These are phyloP conservation scores for Psilopsiagon aurifrons DNA, from an alignment of 2,113 vertebrate genomes.

Conservation along the genomic window DNA sequence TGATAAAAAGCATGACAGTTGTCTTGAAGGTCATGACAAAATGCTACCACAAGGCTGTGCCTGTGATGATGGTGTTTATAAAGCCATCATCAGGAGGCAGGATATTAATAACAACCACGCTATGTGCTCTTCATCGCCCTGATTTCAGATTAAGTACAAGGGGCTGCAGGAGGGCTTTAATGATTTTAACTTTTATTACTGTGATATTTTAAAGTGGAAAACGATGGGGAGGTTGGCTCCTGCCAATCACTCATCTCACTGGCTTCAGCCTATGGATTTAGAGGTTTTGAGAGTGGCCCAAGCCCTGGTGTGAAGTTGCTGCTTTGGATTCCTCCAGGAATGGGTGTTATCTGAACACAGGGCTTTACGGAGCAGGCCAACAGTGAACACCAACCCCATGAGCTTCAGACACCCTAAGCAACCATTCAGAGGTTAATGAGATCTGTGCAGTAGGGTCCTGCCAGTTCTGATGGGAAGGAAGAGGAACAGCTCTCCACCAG, in stretches of 20 bases:
- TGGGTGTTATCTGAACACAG: background rate
- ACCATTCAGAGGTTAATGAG: background rate
- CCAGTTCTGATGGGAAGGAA: background rate
- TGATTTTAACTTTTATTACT: conserved; percentile 7
- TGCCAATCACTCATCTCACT: background rate
- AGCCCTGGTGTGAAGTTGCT: background rate
- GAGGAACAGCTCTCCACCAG: background rate
- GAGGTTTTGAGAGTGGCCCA: background rate
- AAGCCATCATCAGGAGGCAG: background rate
- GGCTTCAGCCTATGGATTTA: background rate
- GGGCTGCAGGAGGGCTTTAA: background rate
- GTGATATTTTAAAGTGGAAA: background rate
- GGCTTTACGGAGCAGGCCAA: background rate
- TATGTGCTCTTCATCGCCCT: background rate
- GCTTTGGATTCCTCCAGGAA: background rate
- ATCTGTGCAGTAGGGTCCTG: background rate
- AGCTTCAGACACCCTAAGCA: background rate
- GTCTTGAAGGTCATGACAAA: background rate
- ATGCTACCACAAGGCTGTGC: background rate
- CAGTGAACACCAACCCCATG: background rate
- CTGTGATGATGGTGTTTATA: background rate
- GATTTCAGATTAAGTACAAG: background rate
- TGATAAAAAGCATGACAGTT: background rate
- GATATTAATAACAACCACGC: background rate
- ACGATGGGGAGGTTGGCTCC: background rate